Evolutionary conservation across 1,140 invertebrate species (phyloP), one percentile per base, ranked within the genome.

Genomic region (Trissolcus basalis): DNA sequence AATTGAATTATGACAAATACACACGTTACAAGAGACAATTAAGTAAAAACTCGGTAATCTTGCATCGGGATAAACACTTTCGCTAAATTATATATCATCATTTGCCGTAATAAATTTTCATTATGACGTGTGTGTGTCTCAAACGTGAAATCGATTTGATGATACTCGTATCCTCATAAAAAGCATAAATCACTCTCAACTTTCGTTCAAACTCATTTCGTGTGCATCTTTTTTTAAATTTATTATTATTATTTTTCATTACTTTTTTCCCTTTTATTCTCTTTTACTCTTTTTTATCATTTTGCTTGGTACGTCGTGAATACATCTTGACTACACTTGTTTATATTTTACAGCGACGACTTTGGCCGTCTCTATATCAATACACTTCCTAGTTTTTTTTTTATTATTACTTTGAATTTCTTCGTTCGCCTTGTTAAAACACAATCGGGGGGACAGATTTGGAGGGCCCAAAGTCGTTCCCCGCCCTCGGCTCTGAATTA

Each of bases 341-440:
- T 33, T 54, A 67, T 78, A 78, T 61, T 64, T 73, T 78, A 73
- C 76, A 78, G 49, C 59, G 58, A 73, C 59, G 59, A 72, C 64
- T 13, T 9, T 53, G 36, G 70, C 67, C 69, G 51, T 70, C 53
- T 73, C 32, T 78, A 27, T 27, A 78, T 78, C 39, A 32, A 50
- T 77, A 77, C 54, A 65, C 39, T 68, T 60, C 58, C 64, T 77
- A 77, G n/a, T n/a, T 72, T 68, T 27, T 27, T 27, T 27, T 27
- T 27, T 58, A 49, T 71, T 72, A 77, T 36, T 69, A 32, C 45
- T 53, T 59, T 64, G 9, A 49, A 61, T 61, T 61, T 76, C 13
- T 65, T 71, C 61, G 45, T 67, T 67, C 50, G 47, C 48, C 67
- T 61, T 51, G 50, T 73, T 47, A 65, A 39, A 39, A 9, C 9